Evolutionary conservation across 2,888 invertebrate species (phyloP).

Genomic region (Drosophila trichaetosa): DNA sequence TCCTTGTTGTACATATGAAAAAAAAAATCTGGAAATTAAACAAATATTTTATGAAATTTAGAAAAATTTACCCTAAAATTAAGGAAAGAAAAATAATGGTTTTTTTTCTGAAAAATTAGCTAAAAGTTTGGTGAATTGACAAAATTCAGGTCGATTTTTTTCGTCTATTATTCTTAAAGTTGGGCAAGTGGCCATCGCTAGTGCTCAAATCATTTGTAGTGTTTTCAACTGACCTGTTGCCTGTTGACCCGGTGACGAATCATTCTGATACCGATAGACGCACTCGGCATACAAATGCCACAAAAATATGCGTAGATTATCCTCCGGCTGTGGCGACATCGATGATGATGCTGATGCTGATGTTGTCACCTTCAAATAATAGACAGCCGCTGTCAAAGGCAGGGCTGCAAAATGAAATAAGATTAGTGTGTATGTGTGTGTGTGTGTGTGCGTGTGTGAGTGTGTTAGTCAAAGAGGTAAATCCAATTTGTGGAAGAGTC

Average conservation of each 20-base stretch:
- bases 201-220: neutral
- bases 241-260: conserved; percentile 47
- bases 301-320: conserved; percentile 70
- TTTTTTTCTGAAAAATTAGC: neutral
- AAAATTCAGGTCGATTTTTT: neutral
- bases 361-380: conserved; percentile 19
- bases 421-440: conserved; percentile 5
- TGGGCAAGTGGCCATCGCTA: neutral
- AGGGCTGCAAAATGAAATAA: conserved; percentile 28
- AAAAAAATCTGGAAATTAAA: too few species aligned
- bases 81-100: neutral
- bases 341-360: neutral
- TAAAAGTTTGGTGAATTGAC: neutral
- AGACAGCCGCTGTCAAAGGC: conserved; percentile 24
- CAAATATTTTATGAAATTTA: too few species aligned
- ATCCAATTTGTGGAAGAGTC: neutral
- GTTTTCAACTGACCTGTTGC: conserved; percentile 56
- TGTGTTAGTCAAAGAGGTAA: conserved; percentile 30
- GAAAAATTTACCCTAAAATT: too few species aligned
- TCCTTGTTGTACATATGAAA: too few species aligned
- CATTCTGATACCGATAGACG: conserved; percentile 77
- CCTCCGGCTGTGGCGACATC: conserved; percentile 44
- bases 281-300: conserved; percentile 81
- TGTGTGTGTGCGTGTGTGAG: neutral
- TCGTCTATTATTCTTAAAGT: neutral